Conservation (phyloP, 1,140 invertebrate species). For the Megalopta genalis region DNA sequence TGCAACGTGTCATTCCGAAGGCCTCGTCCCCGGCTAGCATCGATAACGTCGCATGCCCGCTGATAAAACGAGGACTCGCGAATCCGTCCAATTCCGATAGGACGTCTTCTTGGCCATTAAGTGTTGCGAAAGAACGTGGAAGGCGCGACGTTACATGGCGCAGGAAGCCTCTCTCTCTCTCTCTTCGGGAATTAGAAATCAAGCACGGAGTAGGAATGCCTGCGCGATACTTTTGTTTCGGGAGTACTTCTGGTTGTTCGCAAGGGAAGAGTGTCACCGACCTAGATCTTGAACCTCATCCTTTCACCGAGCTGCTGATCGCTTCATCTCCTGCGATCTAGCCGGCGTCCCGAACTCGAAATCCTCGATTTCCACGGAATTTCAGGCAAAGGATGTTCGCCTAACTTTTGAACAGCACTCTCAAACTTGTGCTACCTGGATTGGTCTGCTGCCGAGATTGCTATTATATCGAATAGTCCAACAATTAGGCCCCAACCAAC, state of each 20-base stretch:
- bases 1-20: background rate
- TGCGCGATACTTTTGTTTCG: background rate
- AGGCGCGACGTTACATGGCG: background rate
- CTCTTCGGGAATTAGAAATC: background rate
- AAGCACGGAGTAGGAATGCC: background rate
- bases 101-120: background rate
- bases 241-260: background rate
- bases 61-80: too few relatives aligned
- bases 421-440: too few relatives aligned
- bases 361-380: background rate
- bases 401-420: too few relatives aligned
- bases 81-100: background rate
- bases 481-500: too few relatives aligned
- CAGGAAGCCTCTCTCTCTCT: background rate
- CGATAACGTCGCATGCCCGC: too few relatives aligned
- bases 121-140: background rate
- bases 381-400: too few relatives aligned
- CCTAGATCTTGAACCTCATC: conserved; percentile 20
- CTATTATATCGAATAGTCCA: too few relatives aligned
- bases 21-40: background rate
- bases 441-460: too few relatives aligned
- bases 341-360: background rate
- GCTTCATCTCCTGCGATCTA: background rate
- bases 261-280: conserved; percentile 3
- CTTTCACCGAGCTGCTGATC: conserved; percentile 21